Percentiles rank a stretch among this genome's conserved stretches.
Conservation (phyloP, 2,113 vertebrate genomes). For the Turdus rufiventris region DNA sequence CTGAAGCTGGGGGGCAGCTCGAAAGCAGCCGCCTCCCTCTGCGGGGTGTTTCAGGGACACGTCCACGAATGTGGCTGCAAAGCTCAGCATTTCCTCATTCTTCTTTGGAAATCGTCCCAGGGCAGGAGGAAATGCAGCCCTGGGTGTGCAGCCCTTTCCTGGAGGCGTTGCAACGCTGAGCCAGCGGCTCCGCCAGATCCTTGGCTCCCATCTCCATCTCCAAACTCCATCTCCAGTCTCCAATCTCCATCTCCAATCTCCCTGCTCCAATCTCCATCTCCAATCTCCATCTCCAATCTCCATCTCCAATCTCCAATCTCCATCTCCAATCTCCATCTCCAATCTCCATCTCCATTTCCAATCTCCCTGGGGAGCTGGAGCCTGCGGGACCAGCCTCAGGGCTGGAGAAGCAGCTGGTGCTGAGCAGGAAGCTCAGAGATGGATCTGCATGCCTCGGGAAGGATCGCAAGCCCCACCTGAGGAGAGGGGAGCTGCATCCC, state of each 20-base stretch:
- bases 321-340: background rate
- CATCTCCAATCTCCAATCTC: rapidly evolving
- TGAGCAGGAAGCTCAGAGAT: background rate
- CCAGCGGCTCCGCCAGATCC: rapidly evolving
- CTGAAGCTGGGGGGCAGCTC: background rate
- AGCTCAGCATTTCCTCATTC: slow-evolving; percentile 13
- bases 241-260: too few relatives aligned
- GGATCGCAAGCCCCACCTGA: rapidly evolving
- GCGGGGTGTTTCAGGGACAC: background rate
- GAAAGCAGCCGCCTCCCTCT: background rate
- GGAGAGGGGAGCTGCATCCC: background rate
- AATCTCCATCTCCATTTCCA: too few relatives aligned
- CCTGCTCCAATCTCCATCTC: background rate
- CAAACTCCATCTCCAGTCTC: background rate
- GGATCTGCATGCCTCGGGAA: background rate
- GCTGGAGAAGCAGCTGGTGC: background rate
- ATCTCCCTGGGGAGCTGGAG: rapidly evolving
- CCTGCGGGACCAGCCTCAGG: rapidly evolving
- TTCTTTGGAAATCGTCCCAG: background rate
- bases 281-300: background rate
- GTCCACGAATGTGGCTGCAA: background rate
- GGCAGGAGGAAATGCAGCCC: background rate
- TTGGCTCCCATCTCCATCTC: background rate
- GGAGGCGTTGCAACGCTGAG: background rate
- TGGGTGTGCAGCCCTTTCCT: background rate